phyloP scores from a whole-genome alignment of 2,888 invertebrate genomes.

The Diabrotica balteata region DNA sequence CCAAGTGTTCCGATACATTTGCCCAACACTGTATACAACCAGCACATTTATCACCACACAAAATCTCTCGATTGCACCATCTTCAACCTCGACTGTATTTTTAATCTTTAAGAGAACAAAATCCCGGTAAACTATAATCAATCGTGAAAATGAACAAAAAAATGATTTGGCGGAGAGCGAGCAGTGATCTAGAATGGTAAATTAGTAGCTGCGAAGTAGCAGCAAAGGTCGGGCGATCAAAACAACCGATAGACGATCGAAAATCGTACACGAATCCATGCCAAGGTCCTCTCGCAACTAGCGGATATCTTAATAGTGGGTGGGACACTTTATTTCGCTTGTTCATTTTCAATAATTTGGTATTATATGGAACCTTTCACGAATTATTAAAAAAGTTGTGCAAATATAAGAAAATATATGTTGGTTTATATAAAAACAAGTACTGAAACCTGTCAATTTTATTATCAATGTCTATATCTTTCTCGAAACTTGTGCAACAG shows the following conservation, averaged over 20 bases:
- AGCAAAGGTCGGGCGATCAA: neutral
- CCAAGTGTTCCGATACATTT: too few relatives aligned
- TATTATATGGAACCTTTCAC: too few relatives aligned
- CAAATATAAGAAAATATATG: too few relatives aligned
- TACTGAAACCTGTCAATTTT: too few relatives aligned
- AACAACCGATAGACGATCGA: neutral
- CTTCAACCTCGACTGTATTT: neutral
- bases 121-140: neutral
- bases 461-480: too few relatives aligned
- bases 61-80: neutral
- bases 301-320: neutral
- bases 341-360: too few relatives aligned
- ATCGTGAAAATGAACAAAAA: neutral
- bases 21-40: too few relatives aligned
- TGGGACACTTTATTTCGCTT: neutral
- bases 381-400: too few relatives aligned
- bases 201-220: neutral
- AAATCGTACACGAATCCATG: neutral
- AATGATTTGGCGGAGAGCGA: neutral
- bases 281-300: neutral
- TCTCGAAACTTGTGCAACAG: too few relatives aligned
- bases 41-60: too few relatives aligned
- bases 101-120: neutral
- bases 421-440: too few relatives aligned
- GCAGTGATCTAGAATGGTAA: conserved; percentile 1